A percentile compares a stretch with the other conserved stretches of the same genome.
Conservation (phyloP, 2,113 vertebrate genomes). For the Corvus cornix region DNA sequence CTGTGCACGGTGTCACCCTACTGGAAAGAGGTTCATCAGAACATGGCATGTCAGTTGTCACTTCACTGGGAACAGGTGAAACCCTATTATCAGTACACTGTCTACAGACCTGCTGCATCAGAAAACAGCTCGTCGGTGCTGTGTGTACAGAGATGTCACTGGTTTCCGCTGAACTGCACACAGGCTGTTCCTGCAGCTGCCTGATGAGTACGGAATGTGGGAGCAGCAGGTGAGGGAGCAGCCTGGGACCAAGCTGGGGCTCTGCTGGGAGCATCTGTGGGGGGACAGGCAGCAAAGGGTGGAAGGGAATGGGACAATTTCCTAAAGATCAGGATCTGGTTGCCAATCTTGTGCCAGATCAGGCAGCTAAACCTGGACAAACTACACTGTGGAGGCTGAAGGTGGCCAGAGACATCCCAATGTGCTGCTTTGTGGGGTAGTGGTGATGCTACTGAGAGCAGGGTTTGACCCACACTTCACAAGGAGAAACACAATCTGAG, state of each 20-base stretch:
- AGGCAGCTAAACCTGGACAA: neutral
- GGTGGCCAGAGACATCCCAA: neutral
- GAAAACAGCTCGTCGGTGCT: slow-evolving; percentile 13
- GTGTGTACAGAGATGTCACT: slow-evolving; percentile 27
- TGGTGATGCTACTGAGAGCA: neutral
- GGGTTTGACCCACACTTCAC: accelerated
- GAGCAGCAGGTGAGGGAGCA: neutral
- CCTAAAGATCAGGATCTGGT: neutral
- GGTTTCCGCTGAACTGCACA: neutral
- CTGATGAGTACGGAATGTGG: neutral
- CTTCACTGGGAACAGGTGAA: slow-evolving; percentile 50
- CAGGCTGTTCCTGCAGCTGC: neutral
- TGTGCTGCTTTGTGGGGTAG: neutral
- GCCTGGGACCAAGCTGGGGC: neutral
- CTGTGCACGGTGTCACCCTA: neutral
- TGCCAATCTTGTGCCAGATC: neutral
- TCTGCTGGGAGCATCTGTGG: neutral
- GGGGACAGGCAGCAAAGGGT: neutral
- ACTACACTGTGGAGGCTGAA: neutral
- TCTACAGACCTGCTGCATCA: slow-evolving; percentile 11
- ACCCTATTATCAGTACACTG: slow-evolving; percentile 47
- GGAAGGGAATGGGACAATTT: neutral
- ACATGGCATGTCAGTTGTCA: slow-evolving; percentile 55
- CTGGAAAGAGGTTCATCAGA: slow-evolving; percentile 47
- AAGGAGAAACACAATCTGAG: neutral